Conservation (phyloP, 2,797 vertebrate species). For the Pteropus rufus region DNA sequence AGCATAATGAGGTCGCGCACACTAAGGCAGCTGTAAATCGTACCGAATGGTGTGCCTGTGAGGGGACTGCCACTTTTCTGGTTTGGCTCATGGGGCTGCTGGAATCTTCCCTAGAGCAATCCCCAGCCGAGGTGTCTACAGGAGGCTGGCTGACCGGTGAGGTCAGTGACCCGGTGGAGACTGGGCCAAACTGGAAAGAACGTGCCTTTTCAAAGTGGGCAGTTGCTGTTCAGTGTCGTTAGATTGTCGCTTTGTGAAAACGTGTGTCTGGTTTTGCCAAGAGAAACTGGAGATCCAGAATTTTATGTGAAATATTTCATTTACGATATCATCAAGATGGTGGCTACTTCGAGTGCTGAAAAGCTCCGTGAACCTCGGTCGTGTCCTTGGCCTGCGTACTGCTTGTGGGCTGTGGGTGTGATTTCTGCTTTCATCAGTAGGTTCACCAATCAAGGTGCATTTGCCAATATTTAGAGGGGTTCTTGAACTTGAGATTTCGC, state of each 20-base stretch:
- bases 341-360: not conserved
- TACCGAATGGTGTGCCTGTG: not conserved
- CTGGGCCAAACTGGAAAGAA: not conserved
- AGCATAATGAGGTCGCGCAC: not conserved
- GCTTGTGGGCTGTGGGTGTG: not conserved
- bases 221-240: not conserved
- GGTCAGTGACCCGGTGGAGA: too few relatives aligned
- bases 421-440: not conserved
- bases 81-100: not conserved
- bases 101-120: not conserved
- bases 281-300: not conserved
- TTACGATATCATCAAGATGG: not conserved
- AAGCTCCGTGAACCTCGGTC: not conserved
- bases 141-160: not conserved
- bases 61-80: not conserved
- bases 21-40: not conserved
- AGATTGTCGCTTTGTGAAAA: not conserved
- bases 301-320: not conserved
- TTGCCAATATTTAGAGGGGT: not conserved
- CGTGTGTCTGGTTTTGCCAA: not conserved
- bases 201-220: not conserved
- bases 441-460: not conserved
- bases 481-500: not conserved
- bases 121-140: not conserved
- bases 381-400: not conserved